A percentile compares a stretch with the other conserved stretches of the same genome.
These are phyloP conservation scores for Ariopsis seemanni DNA, from an alignment of 2,113 vertebrate genomes.

Conservation along the genomic window DNA sequence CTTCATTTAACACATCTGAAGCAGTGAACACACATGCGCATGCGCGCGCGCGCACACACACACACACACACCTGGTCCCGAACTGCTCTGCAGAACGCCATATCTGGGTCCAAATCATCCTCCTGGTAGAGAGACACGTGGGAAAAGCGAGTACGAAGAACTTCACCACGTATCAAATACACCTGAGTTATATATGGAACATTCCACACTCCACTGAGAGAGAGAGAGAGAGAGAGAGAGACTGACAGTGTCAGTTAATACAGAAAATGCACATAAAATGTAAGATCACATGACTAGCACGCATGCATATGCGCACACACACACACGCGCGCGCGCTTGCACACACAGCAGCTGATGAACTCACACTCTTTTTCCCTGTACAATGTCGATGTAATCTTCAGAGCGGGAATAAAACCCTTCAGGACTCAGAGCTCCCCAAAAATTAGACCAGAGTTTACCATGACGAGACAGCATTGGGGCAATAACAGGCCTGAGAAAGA, in stretches of 20 bases:
- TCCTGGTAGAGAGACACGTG: conserved; percentile 67
- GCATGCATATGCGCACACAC: neutral
- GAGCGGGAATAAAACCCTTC: conserved; percentile 77
- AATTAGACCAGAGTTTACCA: conserved; percentile 82
- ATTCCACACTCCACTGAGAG: conserved; percentile 76
- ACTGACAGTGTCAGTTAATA: neutral
- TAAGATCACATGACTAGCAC: neutral
- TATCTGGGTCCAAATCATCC: conserved; percentile 72
- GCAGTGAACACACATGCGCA: too few species aligned
- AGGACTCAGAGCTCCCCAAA: conserved; percentile 78
- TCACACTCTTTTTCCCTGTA: conserved; percentile 78
- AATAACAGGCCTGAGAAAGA: conserved; percentile 67
- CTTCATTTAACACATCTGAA: too few species aligned
- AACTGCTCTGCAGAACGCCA: conserved; percentile 76
- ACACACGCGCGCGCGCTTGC: neutral
- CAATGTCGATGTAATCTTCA: conserved; percentile 79
- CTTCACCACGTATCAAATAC: conserved; percentile 71
- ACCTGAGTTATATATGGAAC: conserved; percentile 78
- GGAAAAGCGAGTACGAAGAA: conserved; percentile 65
- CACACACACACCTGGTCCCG: conserved; percentile 68
- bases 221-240: neutral
- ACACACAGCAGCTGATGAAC: conserved; percentile 39
- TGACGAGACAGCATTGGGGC: conserved; percentile 78
- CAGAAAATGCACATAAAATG: neutral
- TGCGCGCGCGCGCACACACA: too few species aligned